These are phyloP conservation scores for Centropristis striata DNA, from an alignment of 2,113 vertebrate species.

Conservation along the genomic window DNA sequence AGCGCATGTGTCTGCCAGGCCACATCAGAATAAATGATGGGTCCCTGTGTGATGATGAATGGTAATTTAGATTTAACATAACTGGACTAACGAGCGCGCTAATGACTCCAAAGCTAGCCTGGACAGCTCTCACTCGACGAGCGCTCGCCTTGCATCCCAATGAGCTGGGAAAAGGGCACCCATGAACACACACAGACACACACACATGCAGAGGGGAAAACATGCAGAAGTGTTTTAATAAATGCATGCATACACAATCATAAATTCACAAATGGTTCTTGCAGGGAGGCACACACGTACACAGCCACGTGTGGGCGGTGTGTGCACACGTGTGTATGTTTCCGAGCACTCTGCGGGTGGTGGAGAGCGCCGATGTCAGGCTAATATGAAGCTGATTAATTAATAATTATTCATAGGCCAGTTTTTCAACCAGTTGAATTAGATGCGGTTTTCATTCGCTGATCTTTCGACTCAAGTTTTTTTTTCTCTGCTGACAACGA, in stretches of 20 bases:
- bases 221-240: conserved; percentile 72
- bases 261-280: conserved; percentile 50
- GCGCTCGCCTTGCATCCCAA: conserved; percentile 82
- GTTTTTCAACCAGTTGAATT: conserved; percentile 72
- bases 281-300: conserved; percentile 28
- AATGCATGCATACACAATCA: conserved; percentile 61
- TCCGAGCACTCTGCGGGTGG: conserved; percentile 29
- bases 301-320: background rate
- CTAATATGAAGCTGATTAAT: conserved; percentile 78
- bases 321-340: conserved; percentile 7
- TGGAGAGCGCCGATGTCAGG: conserved; percentile 54
- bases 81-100: conserved; percentile 87
- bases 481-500: conserved; percentile 49
- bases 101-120: conserved; percentile 87
- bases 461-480: conserved; percentile 49
- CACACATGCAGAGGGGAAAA: conserved; percentile 35
- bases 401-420: conserved; percentile 69
- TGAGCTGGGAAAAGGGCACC: conserved; percentile 80
- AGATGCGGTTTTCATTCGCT: conserved; percentile 68
- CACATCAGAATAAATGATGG: conserved; percentile 84
- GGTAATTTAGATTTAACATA: conserved; percentile 89
- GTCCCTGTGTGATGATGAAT: conserved; percentile 87
- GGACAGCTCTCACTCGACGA: conserved; percentile 76
- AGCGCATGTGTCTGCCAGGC: conserved; percentile 79
- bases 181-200: conserved; percentile 33